Evolutionary conservation across 2,797 vertebrate genomes (phyloP), one percentile per base, ranked within the genome.

Genomic region (Atherinosoma microstoma): DNA sequence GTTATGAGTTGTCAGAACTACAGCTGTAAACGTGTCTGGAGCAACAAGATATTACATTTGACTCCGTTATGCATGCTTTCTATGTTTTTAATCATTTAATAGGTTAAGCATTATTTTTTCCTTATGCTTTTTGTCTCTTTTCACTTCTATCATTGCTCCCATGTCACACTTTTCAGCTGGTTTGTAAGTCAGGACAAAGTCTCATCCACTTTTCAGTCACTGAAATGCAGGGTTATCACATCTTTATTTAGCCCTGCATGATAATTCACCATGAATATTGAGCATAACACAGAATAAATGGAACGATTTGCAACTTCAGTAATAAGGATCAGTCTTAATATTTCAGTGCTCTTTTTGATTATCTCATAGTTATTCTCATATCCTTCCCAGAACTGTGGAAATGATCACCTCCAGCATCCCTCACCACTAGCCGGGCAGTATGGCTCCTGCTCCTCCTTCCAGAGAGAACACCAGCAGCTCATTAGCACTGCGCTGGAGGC

Each of bases 401-500:
- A 80, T 57, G 76, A 74, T 78, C 70, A 76, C 57, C 76, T 84
- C 58, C 79, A 67, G 64, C 67, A 4, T 57, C 66, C 72, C 65
- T 71, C 73, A 53, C 27, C 75, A 74, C 70, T 91, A 92, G 84
- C 82, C 1, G 62, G 67, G 53, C 80, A 84, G 82, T 67, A 94
- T 93, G 93, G 91, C 78, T 75, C 69, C 83, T 61, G 78, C 71
- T 74, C 84, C 76, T 78, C 53, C 81, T 67, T 79, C 75, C 45
- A 80, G 58, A 82, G 84, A 86, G 65, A 84, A 90, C 84, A 79
- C 58, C 73, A 75, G 77, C 70, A 79, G 79, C 82, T 85, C 78
- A 58, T 87, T 84, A 84, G 62, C 73, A 6, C 79, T 79, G 73
- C 73, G 32, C 84, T 92, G 92, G 94, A 93, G 88, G 88, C 79